These are phyloP conservation scores for Creontiades dilutus DNA, from an alignment of 2,888 invertebrate genomes.

Conservation along the genomic window DNA sequence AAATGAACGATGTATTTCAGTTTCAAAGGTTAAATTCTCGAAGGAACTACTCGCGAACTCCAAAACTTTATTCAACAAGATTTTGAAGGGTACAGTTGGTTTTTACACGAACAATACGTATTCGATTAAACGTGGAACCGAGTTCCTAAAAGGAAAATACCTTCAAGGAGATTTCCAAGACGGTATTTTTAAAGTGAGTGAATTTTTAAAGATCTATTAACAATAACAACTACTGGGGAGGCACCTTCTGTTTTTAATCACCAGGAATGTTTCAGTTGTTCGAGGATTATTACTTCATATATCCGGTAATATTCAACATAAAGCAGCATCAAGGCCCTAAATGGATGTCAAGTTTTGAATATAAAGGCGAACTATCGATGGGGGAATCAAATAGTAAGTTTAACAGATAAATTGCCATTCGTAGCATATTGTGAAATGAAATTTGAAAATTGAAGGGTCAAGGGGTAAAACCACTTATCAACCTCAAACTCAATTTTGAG, in stretches of 20 bases:
- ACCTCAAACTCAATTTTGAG: too few species aligned
- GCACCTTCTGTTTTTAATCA: neutral
- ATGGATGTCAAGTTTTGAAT: conserved; percentile 19
- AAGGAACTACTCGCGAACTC: too few species aligned
- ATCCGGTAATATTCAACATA: neutral
- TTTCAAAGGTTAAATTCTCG: too few species aligned
- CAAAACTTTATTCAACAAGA: too few species aligned
- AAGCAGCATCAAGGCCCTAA: conserved; percentile 26
- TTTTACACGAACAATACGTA: neutral
- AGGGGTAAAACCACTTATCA: too few species aligned
- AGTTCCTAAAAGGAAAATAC: neutral
- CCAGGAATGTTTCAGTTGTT: conserved; percentile 9
- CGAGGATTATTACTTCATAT: conserved; percentile 11
- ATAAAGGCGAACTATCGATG: conserved; percentile 19
- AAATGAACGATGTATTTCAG: too few species aligned
- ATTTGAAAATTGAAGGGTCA: too few species aligned
- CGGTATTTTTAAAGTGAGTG: neutral
- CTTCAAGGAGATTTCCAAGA: neutral
- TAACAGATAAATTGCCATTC: neutral
- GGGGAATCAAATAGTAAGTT: neutral
- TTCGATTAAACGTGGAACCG: neutral
- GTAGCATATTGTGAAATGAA: too few species aligned
- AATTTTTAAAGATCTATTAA: neutral
- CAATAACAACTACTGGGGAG: neutral
- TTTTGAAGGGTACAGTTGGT: neutral